Conservation (phyloP, 2,113 vertebrate species). For the Myocastor coypus region DNA sequence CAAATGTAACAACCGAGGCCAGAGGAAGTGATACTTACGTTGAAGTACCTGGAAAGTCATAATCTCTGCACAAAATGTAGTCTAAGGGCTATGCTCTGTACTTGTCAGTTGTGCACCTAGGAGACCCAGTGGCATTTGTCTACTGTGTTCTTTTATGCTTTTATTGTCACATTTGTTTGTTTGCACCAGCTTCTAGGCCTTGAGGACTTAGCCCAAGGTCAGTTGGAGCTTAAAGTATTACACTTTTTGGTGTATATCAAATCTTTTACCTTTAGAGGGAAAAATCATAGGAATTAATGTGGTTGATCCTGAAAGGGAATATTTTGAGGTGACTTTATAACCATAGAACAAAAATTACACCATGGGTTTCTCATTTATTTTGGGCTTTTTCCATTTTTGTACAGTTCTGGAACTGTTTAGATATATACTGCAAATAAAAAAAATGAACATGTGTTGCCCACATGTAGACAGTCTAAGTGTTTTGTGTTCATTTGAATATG, state of each 20-base stretch:
- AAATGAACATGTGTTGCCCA: not conserved
- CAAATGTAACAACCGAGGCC: not conserved
- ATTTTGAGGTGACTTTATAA: not conserved
- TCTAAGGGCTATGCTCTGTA: not conserved
- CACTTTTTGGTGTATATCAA: not conserved
- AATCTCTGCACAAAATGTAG: not conserved
- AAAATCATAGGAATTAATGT: not conserved
- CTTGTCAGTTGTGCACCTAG: not conserved
- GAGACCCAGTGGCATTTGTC: not conserved
- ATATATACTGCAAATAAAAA: not conserved
- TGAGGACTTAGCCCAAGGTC: not conserved
- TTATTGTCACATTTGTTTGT: conserved; percentile 15
- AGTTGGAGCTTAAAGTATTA: not conserved
- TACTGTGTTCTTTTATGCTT: not conserved
- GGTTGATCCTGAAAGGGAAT: conserved; percentile 22
- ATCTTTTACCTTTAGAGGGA: not conserved
- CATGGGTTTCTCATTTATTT: conserved; percentile 16
- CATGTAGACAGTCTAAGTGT: not conserved
- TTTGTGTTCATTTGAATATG: not conserved
- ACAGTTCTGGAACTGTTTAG: not conserved
- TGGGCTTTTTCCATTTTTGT: not conserved
- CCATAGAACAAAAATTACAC: not conserved
- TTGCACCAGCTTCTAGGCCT: not conserved
- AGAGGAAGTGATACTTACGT: conserved; percentile 17
- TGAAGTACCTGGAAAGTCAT: conserved; percentile 24